phyloP scores from a whole-genome alignment of 2,797 vertebrate species.

The Melanogrammus aeglefinus region DNA sequence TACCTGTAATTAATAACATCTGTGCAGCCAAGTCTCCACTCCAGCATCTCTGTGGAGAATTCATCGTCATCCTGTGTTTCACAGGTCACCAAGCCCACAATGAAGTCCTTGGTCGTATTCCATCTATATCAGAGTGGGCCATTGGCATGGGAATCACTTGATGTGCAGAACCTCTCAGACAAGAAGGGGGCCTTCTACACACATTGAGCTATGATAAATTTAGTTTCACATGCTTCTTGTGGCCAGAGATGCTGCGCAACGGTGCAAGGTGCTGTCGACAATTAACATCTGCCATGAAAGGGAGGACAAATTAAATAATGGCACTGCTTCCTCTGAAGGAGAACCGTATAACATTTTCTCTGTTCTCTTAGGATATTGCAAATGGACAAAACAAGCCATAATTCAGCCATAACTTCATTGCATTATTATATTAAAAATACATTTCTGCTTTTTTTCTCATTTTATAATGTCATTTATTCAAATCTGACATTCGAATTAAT shows the following conservation, averaged over 20 bases:
- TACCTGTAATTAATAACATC: constrained; percentile 93
- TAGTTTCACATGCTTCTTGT: constrained; percentile 98
- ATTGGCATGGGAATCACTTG: constrained; percentile 93
- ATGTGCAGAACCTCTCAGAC: constrained; percentile 88
- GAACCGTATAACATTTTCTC: neutral
- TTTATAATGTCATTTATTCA: neutral
- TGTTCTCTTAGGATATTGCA: neutral
- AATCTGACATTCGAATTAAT: neutral
- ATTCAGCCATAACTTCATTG: neutral
- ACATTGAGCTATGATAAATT: constrained; percentile 95
- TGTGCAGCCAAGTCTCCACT: constrained; percentile 93
- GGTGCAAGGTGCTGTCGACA: constrained; percentile 90
- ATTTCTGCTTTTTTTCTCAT: neutral
- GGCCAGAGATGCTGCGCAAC: constrained; percentile 80
- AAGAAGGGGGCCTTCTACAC: constrained; percentile 95
- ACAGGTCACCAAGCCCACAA: constrained; percentile 90
- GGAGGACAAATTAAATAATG: constrained; percentile 22
- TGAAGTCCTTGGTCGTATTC: constrained; percentile 93
- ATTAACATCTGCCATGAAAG: constrained; percentile 82
- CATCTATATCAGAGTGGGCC: constrained; percentile 90
- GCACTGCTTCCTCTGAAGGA: neutral
- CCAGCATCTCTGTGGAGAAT: constrained; percentile 90
- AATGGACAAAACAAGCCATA: neutral
- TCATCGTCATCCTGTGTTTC: constrained; percentile 97
- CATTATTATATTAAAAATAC: neutral